Evolutionary conservation across 2,888 invertebrate species (phyloP).

Genomic region (Oscheius sp.): DNA sequence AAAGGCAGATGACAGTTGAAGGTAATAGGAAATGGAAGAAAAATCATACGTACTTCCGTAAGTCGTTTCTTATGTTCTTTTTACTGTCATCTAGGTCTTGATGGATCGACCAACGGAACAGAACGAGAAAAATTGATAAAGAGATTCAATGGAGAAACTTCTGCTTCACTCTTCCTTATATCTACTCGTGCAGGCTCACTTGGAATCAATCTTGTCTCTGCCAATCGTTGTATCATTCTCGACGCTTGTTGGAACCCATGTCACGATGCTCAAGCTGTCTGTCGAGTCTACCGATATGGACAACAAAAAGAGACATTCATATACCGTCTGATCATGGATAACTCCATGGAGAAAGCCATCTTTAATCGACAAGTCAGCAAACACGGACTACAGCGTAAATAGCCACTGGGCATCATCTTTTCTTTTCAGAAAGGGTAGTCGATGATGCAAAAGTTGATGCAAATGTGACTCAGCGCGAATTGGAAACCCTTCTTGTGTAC

Average conservation of each 20-base stretch:
- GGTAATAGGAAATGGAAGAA: conserved; percentile 83
- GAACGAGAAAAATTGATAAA: conserved; percentile 95
- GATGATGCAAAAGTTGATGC: conserved; percentile 98
- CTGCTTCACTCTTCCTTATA: conserved; percentile 88
- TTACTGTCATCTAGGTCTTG: conserved; percentile 78
- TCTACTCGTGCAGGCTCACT: conserved; percentile 78
- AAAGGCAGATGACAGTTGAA: neutral
- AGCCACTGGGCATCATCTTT: neutral
- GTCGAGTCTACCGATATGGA: conserved; percentile 85
- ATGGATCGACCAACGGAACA: conserved; percentile 91
- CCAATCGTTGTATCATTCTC: conserved; percentile 94
- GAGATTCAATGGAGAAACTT: conserved; percentile 89
- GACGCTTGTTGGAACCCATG: conserved; percentile 99
- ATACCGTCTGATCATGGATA: conserved; percentile 94
- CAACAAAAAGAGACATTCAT: conserved; percentile 93
- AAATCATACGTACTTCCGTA: conserved; percentile 88
- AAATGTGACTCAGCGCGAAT: conserved; percentile 73
- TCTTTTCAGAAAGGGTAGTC: conserved; percentile 84
- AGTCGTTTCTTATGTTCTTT: conserved; percentile 73
- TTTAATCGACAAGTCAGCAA: conserved; percentile 98
- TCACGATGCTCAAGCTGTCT: conserved; percentile 84
- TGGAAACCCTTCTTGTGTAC: conserved; percentile 77
- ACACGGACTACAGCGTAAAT: conserved; percentile 85
- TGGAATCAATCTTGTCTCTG: conserved; percentile 91
- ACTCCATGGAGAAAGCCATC: conserved; percentile 94